Conservation (phyloP, 2,888 invertebrate genomes). For the Falcaria lacertinaria region DNA sequence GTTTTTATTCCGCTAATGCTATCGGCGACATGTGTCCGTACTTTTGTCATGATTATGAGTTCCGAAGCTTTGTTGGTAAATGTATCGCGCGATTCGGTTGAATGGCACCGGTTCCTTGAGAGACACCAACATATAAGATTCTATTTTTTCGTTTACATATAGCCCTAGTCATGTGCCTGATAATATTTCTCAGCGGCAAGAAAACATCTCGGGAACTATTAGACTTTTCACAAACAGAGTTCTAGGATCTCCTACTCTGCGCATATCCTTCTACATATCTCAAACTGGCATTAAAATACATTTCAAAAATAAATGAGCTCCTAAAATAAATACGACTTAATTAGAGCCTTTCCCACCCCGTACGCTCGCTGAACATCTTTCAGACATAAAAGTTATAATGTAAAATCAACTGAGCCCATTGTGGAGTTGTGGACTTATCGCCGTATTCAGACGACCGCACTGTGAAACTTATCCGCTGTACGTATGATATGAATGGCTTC, state of each 20-base stretch:
- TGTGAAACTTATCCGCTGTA: conserved; percentile 63
- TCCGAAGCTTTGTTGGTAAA: conserved; percentile 27
- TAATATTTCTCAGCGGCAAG: no score
- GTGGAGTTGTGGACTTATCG: conserved; percentile 60
- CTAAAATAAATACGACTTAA: neutral
- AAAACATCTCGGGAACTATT: no score
- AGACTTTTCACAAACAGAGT: no score
- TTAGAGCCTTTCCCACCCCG: neutral
- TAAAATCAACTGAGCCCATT: conserved; percentile 58
- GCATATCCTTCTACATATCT: no score
- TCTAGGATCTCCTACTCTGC: no score
- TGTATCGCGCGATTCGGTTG: conserved; percentile 24
- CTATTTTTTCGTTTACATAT: no score
- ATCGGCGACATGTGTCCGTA: conserved; percentile 52
- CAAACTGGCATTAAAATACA: neutral
- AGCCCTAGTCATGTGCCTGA: no score
- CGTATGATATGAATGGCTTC: conserved; percentile 70
- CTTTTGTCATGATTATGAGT: conserved; percentile 55
- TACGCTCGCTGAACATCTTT: neutral
- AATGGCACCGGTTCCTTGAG: conserved; percentile 9
- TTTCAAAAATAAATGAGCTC: neutral
- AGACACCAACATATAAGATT: no score
- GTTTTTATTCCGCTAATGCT: conserved; percentile 56
- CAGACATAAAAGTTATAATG: conserved; percentile 18
- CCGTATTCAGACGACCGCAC: conserved; percentile 56